Conservation (phyloP, 2,113 vertebrate species). For the Scophthalmus maximus region DNA sequence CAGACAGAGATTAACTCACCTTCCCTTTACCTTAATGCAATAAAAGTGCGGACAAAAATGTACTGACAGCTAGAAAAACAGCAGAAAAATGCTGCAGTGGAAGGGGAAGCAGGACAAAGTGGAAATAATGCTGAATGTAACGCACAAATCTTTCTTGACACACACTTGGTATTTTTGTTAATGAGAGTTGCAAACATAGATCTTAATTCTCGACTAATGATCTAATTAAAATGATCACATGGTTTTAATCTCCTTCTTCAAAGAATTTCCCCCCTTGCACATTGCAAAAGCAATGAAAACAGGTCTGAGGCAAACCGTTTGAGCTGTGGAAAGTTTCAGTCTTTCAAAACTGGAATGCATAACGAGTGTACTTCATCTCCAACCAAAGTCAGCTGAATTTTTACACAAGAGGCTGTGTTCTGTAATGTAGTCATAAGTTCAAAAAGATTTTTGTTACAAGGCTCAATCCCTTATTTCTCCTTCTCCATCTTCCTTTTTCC, state of each 20-base stretch:
- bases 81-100: conserved; percentile 15
- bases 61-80: conserved; percentile 35
- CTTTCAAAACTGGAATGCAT: conserved; percentile 69
- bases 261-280: conserved; percentile 65
- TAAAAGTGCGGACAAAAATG: conserved; percentile 51
- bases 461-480: conserved; percentile 32
- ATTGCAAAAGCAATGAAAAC: conserved; percentile 66
- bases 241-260: conserved; percentile 81
- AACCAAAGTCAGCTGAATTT: conserved; percentile 73
- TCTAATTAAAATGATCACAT: conserved; percentile 84
- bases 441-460: conserved; percentile 67
- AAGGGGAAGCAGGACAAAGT: conserved; percentile 17
- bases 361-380: conserved; percentile 63
- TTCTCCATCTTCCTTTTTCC: conserved; percentile 19
- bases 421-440: conserved; percentile 66
- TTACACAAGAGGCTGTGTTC: conserved; percentile 62
- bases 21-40: conserved; percentile 69
- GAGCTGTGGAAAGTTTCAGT: conserved; percentile 65
- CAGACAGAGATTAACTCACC: conserved; percentile 74
- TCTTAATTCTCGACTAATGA: conserved; percentile 83
- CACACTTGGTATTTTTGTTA: conserved; percentile 73
- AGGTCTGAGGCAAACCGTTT: conserved; percentile 68
- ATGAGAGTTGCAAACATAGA: conserved; percentile 81
- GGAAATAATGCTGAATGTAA: conserved; percentile 38
- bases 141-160: conserved; percentile 67